These are phyloP conservation scores for Metalampra italica DNA, from an alignment of 2,888 invertebrate genomes.

Conservation along the genomic window DNA sequence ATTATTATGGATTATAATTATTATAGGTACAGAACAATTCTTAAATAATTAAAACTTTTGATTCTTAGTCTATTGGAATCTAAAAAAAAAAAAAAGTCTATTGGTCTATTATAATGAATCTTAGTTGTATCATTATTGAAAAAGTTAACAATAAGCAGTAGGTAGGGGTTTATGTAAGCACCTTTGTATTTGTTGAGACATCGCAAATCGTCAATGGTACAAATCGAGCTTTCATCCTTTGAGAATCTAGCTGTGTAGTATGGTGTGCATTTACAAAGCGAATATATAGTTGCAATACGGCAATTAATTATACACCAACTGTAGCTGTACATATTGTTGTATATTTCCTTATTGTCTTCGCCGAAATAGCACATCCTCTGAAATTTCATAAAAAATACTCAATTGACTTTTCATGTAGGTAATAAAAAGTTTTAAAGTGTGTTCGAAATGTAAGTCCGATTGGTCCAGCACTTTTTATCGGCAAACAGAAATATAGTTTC, in stretches of 20 bases:
- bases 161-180: too few species aligned
- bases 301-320: constrained; percentile 81
- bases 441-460: too few species aligned
- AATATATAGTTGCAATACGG: constrained; percentile 66
- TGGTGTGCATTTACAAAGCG: constrained; percentile 79
- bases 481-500: too few species aligned
- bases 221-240: constrained; percentile 25
- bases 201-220: constrained; percentile 44
- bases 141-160: background rate
- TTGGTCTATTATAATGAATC: background rate
- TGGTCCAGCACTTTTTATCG: too few species aligned
- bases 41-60: too few species aligned
- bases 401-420: too few species aligned
- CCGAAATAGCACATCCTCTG: constrained; percentile 78
- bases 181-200: constrained; percentile 76
- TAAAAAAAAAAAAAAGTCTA: too few species aligned
- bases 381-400: background rate
- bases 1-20: too few species aligned
- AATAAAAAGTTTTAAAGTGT: too few species aligned
- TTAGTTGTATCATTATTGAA: background rate
- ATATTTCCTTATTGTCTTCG: constrained; percentile 54
- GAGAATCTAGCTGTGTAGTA: constrained; percentile 65
- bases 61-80: too few species aligned
- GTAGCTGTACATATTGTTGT: constrained; percentile 71
- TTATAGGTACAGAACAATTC: too few species aligned